phyloP scores from a whole-genome alignment of 2,797 vertebrate genomes.

The Poeciliopsis infans region DNA sequence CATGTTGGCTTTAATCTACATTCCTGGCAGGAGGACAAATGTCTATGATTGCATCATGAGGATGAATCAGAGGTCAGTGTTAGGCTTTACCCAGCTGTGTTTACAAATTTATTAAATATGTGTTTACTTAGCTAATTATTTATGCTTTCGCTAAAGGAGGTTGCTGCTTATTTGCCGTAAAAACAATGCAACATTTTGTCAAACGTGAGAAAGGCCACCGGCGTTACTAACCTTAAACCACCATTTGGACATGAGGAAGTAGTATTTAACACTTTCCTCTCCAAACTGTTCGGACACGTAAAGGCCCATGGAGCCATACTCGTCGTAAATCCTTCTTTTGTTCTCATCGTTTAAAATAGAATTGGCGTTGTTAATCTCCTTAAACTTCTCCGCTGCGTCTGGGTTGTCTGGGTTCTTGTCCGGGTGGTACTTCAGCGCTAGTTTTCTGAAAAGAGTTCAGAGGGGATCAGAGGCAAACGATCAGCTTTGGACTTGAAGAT shows the following conservation, averaged over 20 bases:
- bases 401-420: constrained; percentile 95
- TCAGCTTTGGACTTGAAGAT: not conserved
- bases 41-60: not conserved
- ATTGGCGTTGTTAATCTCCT: constrained; percentile 96
- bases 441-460: constrained; percentile 77
- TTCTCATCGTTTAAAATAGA: constrained; percentile 87
- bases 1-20: constrained; percentile 1
- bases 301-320: constrained; percentile 92
- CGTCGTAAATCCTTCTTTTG: constrained; percentile 89
- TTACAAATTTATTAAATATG: not conserved
- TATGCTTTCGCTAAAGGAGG: not conserved
- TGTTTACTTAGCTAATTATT: not conserved
- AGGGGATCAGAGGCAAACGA: not conserved
- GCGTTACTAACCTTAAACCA: constrained; percentile 90
- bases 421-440: constrained; percentile 92
- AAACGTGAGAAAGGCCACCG: not conserved
- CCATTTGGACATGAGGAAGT: constrained; percentile 93
- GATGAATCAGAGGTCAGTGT: not conserved
- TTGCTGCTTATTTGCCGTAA: not conserved
- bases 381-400: constrained; percentile 90
- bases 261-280: constrained; percentile 92
- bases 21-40: not conserved
- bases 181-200: not conserved
- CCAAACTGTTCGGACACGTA: constrained; percentile 94
- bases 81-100: not conserved